Base-by-base conservation (phyloP, 2,113 vertebrate species). In the Hystrix cristata region DNA sequence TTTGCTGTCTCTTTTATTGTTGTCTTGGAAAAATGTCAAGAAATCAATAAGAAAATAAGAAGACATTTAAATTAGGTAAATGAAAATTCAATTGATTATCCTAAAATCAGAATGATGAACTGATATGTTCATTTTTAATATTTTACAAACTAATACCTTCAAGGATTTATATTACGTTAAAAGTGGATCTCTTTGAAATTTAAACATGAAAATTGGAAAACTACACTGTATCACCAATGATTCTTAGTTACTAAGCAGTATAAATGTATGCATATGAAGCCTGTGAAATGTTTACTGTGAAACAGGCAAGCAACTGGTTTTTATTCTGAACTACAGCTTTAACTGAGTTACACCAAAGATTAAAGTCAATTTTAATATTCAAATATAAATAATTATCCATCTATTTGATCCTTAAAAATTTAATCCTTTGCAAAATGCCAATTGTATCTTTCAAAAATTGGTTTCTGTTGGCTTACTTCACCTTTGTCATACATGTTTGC, bases 231-330 rank as follows among this genome's bases (percentile, higher is more conserved):
- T 94, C 57, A 23, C 16, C 53, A 84, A 38, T 59, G 38, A 14
- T 82, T 84, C 93, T 91, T 29, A 83, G 69, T 87, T 95, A 87
- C 38, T 53, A 74, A 92, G 59, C 53, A 34, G 7, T 94, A 60
- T 62, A 80, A 92, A 87, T 57, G 0, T 62, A 90, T 64, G 11
- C 23, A 84, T 16, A 65, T 51, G 43, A 0, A 91, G 19, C 10
- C 69, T 59, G 9, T 84, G 25, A 82, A 95, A 69, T 43, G 19
- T 82, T 92, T 57, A 83, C 34, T 71, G 29, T 74, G 69, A 34
- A 88, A 91, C 62, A 11, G 62, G 16, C 9, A 78, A 85, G 57
- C 2, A 79, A 81, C 13, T 89, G 25, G 15, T 62, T 95, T 71
- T 87, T 80, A 53, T 92, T 95, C 31, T 69, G 34, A 60, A 76